These are phyloP conservation scores for Platalea minor DNA, from an alignment of 2,797 vertebrate species.

Conservation along the genomic window DNA sequence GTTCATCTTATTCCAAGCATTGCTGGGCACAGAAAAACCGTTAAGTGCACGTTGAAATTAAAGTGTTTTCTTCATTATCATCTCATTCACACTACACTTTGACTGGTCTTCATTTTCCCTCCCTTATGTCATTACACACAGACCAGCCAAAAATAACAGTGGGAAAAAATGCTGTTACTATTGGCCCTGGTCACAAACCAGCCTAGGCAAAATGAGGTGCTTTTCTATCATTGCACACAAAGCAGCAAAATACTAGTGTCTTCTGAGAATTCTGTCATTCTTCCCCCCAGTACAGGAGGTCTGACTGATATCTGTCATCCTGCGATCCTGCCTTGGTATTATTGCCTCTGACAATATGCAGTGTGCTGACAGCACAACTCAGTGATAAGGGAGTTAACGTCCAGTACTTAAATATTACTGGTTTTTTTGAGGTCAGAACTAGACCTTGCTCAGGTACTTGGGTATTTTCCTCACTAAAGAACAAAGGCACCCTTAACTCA, in stretches of 20 bases:
- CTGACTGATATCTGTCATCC: not conserved
- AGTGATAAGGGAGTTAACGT: not conserved
- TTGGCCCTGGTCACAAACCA: not conserved
- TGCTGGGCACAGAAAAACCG: not conserved
- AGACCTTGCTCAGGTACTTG: not conserved
- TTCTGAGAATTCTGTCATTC: not conserved
- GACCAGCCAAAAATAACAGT: not conserved
- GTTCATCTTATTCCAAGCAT: not conserved
- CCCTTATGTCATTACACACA: not conserved
- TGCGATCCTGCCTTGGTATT: not conserved
- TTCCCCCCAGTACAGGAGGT: accelerated
- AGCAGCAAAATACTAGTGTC: not conserved
- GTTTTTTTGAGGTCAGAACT: not conserved
- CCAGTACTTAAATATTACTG: not conserved
- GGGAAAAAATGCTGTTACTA: not conserved
- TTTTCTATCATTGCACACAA: not conserved
- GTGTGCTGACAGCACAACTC: not conserved
- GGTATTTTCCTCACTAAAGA: not conserved
- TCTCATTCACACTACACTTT: conserved; percentile 4
- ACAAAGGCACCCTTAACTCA: not conserved
- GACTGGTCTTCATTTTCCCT: not conserved
- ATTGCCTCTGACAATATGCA: not conserved
- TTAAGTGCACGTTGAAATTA: not conserved
- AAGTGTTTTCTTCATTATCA: not conserved
- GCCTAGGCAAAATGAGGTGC: not conserved